Evolutionary conservation across 2,797 vertebrate genomes (phyloP).

Genomic region (Halcyon chelicuti): DNA sequence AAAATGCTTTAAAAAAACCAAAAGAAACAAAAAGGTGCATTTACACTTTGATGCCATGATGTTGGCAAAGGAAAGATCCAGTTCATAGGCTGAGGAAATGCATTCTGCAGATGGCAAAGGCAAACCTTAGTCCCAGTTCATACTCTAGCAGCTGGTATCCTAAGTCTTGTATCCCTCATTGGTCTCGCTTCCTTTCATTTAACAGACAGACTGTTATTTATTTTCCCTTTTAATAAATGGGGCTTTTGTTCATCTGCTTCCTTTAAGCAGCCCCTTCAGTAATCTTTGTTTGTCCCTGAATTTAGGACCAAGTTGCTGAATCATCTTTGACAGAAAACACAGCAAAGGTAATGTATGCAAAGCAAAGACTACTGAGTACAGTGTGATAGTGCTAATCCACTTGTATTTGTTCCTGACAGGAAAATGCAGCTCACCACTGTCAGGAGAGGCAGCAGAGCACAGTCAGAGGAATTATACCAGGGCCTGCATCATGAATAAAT

Average conservation of each 20-base stretch:
- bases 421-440: neutral
- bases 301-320: neutral
- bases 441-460: neutral
- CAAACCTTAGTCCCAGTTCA: conserved; percentile 10
- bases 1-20: neutral
- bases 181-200: conserved; percentile 47
- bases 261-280: neutral
- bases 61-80: conserved; percentile 16
- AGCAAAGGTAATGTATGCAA: neutral
- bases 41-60: accelerated
- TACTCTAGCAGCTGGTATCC: conserved; percentile 29
- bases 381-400: neutral
- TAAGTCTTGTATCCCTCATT: conserved; percentile 27
- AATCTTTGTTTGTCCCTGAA: conserved; percentile 14
- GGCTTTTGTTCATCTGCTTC: conserved; percentile 41
- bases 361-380: neutral
- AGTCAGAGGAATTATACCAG: neutral
- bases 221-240: conserved; percentile 16
- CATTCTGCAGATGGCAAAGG: conserved; percentile 43
- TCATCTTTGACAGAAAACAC: neutral
- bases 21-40: neutral
- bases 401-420: neutral
- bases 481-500: neutral
- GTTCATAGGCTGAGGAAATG: neutral
- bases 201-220: conserved; percentile 13